Conservation (phyloP, 2,797 vertebrate genomes). For the Mareca penelope region DNA sequence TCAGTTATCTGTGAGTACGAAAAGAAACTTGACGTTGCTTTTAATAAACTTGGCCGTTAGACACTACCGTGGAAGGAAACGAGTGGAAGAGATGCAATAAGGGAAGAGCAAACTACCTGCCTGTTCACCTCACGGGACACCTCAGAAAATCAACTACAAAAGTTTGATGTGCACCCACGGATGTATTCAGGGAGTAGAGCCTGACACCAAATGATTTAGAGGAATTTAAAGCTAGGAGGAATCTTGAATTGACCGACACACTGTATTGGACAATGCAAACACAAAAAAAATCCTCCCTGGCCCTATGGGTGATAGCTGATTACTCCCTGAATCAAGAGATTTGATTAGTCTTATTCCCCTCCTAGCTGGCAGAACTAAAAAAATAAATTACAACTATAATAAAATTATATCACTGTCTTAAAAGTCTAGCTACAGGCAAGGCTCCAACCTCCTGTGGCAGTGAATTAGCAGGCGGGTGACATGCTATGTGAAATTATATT, state of each 20-base stretch:
- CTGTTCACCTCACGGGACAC: neutral
- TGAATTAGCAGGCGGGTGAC: slow-evolving; percentile 22
- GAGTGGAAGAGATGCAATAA: neutral
- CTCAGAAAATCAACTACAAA: neutral
- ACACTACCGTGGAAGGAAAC: neutral
- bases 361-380: neutral
- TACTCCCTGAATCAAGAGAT: neutral
- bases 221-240: neutral
- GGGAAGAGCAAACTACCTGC: neutral
- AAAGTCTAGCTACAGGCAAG: slow-evolving; percentile 17
- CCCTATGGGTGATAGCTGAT: neutral
- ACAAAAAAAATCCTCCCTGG: neutral
- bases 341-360: slow-evolving; percentile 17
- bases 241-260: neutral
- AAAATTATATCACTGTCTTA: slow-evolving; percentile 31
- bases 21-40: slow-evolving; percentile 13
- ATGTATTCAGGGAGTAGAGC: neutral
- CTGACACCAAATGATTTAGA: neutral
- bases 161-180: neutral
- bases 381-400: slow-evolving; percentile 13
- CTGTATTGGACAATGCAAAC: neutral
- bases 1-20: neutral
- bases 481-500: neutral
- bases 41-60: slow-evolving; percentile 14
- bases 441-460: neutral